Conservation (phyloP, 2,888 invertebrate species). For the Serripes groenlandicus region DNA sequence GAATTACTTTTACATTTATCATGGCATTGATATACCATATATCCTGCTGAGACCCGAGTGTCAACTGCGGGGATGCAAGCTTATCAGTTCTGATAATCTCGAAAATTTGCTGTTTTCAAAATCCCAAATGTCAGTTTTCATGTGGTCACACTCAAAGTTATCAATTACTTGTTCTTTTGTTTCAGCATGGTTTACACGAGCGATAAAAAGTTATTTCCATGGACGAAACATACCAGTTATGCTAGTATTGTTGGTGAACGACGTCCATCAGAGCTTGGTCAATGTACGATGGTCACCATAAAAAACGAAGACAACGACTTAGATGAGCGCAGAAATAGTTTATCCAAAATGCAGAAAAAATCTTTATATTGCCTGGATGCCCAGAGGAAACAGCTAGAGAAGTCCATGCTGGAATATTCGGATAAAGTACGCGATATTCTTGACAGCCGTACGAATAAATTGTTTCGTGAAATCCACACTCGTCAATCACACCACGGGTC, state of each 20-base stretch:
- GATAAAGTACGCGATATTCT: slow-evolving; percentile 56
- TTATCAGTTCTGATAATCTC: no score
- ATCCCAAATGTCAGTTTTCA: no score
- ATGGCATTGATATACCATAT: no score
- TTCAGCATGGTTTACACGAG: slow-evolving; percentile 3
- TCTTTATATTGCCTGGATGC: slow-evolving; percentile 31
- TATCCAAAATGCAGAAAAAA: slow-evolving; percentile 42
- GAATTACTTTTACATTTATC: no score
- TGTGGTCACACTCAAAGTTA: no score
- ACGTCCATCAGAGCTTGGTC: slow-evolving; percentile 42
- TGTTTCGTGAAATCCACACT: slow-evolving; percentile 56
- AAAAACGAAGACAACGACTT: slow-evolving; percentile 40
- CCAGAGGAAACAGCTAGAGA: slow-evolving; percentile 56
- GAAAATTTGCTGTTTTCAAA: no score
- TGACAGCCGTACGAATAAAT: slow-evolving; percentile 28
- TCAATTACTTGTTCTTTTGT: background rate
- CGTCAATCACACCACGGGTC: slow-evolving; percentile 25
- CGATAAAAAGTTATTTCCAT: slow-evolving; percentile 11
- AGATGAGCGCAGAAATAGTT: background rate
- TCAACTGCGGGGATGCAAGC: no score
- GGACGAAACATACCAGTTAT: slow-evolving; percentile 54
- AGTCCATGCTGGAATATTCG: slow-evolving; percentile 58
- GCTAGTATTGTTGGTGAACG: slow-evolving; percentile 22
- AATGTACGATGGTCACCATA: slow-evolving; percentile 26
- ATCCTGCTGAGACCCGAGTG: no score